Evolutionary conservation across 2,113 vertebrate species (phyloP).

Genomic region (Elanoides forficatus): DNA sequence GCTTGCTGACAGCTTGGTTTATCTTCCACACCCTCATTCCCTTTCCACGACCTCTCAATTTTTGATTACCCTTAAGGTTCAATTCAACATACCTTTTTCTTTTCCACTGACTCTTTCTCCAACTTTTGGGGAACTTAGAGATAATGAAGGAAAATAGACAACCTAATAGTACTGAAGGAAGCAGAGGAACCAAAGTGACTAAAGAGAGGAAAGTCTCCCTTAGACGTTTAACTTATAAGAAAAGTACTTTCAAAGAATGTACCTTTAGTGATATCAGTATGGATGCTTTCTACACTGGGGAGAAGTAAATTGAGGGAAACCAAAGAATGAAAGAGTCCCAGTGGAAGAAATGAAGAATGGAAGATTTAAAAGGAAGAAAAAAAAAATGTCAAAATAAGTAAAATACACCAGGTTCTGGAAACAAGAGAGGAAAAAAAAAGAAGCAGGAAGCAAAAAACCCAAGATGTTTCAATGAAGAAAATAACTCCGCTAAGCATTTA

Average conservation of each 20-base stretch:
- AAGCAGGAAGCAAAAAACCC: neutral
- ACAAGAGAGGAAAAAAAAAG: neutral
- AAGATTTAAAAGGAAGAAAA: neutral
- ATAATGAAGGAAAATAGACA: neutral
- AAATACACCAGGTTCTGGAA: neutral
- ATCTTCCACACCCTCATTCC: neutral
- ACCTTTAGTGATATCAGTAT: neutral
- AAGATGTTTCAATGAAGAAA: neutral
- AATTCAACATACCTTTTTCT: fast-evolving
- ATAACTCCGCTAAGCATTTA: neutral
- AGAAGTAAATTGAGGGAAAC: neutral
- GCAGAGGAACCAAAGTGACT: neutral
- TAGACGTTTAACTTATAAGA: neutral
- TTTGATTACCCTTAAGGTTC: neutral
- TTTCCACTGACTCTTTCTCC: neutral
- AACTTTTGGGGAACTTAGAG: neutral
- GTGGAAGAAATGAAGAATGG: neutral
- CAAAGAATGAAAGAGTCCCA: neutral
- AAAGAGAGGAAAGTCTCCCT: neutral
- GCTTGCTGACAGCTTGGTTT: neutral
- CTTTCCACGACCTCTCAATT: neutral
- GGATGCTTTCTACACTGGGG: neutral
- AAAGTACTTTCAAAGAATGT: neutral
- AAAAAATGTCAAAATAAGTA: neutral
- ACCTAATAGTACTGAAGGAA: neutral